Evolutionary conservation across 2,797 vertebrate species (phyloP).

Genomic region (Sebastes trivittatus): DNA sequence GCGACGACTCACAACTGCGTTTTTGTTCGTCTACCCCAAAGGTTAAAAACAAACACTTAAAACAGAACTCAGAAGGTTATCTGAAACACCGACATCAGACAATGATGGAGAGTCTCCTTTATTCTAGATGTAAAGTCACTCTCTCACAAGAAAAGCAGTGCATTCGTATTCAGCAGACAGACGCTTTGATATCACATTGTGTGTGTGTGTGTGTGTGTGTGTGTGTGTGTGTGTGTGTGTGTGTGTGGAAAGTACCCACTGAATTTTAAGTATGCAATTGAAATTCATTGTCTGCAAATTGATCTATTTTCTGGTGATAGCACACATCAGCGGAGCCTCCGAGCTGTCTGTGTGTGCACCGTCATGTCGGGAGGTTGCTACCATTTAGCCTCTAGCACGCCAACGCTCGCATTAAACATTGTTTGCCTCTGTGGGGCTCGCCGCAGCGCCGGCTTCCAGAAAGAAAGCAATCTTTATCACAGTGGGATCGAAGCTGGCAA

Average conservation of each 20-base stretch:
- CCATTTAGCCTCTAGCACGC: constrained; percentile 12
- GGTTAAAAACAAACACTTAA: background rate
- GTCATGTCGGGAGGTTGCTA: constrained; percentile 18
- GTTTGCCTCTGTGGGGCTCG: constrained; percentile 41
- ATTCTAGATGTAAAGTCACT: background rate
- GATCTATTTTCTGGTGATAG: constrained; percentile 35
- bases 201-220: background rate
- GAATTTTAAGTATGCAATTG: constrained; percentile 57
- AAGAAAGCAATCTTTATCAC: constrained; percentile 78
- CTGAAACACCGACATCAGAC: background rate
- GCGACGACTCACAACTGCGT: fast-evolving
- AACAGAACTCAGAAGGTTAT: background rate
- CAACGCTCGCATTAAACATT: constrained; percentile 44
- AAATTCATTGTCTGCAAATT: constrained; percentile 52
- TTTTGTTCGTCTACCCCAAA: background rate
- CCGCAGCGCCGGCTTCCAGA: constrained; percentile 37
- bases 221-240: background rate
- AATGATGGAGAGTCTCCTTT: background rate
- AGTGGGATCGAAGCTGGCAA: constrained; percentile 68
- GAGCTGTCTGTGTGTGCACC: background rate
- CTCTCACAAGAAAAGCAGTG: background rate
- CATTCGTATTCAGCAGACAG: constrained; percentile 33
- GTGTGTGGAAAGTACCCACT: constrained; percentile 19
- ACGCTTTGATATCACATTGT: constrained; percentile 24
- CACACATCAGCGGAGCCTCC: constrained; percentile 1